Evolutionary conservation across 1,140 invertebrate species (phyloP).

Genomic region (Chymomyza costata): DNA sequence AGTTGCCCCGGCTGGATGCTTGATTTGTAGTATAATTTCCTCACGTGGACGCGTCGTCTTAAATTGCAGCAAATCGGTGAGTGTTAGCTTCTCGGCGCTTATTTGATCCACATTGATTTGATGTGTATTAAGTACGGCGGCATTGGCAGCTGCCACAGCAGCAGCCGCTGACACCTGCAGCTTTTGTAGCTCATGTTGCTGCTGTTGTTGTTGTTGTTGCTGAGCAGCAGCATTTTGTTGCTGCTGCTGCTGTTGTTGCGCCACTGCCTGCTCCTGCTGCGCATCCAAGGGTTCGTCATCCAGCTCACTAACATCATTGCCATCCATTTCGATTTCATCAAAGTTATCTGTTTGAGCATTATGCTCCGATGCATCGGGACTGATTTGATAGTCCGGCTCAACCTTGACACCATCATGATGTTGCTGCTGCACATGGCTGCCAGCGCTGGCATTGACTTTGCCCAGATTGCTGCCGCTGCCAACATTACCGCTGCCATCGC

Average conservation of each 20-base stretch:
- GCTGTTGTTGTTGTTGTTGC: constrained; percentile 29
- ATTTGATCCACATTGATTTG: constrained; percentile 66
- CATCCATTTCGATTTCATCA: constrained; percentile 71
- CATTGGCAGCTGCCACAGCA: constrained; percentile 46
- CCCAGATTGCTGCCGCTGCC: constrained; percentile 14
- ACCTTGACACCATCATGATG: constrained; percentile 57
- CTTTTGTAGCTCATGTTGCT: constrained; percentile 14
- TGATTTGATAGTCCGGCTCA: constrained; percentile 66
- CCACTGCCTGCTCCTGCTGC: constrained; percentile 49
- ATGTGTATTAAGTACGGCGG: constrained; percentile 52
- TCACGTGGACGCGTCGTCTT: constrained; percentile 62
- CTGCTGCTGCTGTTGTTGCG: constrained; percentile 32
- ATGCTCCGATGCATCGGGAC: constrained; percentile 58
- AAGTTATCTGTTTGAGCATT: constrained; percentile 59
- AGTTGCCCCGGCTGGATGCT: constrained; percentile 60
- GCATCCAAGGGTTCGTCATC: constrained; percentile 63
- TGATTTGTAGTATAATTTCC: constrained; percentile 72
- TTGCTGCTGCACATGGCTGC: constrained; percentile 24
- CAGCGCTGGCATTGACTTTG: constrained; percentile 24
- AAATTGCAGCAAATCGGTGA: constrained; percentile 68
- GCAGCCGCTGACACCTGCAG: constrained; percentile 33
- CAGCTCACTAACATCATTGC: constrained; percentile 53
- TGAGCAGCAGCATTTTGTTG: constrained; percentile 40
- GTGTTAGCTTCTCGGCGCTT: constrained; percentile 63
- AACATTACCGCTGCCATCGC: constrained; percentile 32